Evolutionary conservation across 2,113 vertebrate species (phyloP), one percentile per base, ranked within the genome.

Genomic region (Mus spicilegus): DNA sequence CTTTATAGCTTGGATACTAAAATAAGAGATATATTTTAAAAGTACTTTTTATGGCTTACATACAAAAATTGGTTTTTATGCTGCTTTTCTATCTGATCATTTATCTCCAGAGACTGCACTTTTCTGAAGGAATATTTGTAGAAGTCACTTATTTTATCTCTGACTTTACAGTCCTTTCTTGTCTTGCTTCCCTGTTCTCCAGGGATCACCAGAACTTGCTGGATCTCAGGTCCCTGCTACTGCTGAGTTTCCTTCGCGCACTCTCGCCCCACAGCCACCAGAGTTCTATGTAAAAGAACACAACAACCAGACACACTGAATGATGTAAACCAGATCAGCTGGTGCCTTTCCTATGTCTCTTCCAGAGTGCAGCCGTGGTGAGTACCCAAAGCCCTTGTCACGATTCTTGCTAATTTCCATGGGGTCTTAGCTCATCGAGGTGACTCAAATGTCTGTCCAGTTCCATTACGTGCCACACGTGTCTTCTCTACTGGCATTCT

Each of bases 1-100:
- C 46, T 96, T 96, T 84, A 95, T 56, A 93, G 92, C 91, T 89
- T 96, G n/a, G 81, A 86, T 96, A 54, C 78, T 94, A 95, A 0
- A 87, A 8, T 93, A 92, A 96, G 81, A 39, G n/a, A 49, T 30
- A 95, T 75, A 73, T 89, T 97, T 94, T 86, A 93, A 63, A 51
- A 63, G 49, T 69, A 91, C 63, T 69, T 90, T 77, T 65, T 65
- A 10, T 96, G 90, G 80, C 46, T 90, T 93, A 77, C 33, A 19
- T 33, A 90, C n/a, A 95, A 61, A 97, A 94, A 96, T 81, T 67
- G 49, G 49, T 36, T 77, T 91, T 94, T 81, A 95, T 81, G 77
- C 20, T 94, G 58, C 49, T 92, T 96, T 86, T 95, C 0, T 75
- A 92, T 89, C 49, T 93, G 87, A 78, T 95, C 96, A 94, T 73